Percentiles rank a stretch among this genome's conserved stretches.
Conservation (phyloP, 2,797 vertebrate genomes). For the Sebastes melanostomus region DNA sequence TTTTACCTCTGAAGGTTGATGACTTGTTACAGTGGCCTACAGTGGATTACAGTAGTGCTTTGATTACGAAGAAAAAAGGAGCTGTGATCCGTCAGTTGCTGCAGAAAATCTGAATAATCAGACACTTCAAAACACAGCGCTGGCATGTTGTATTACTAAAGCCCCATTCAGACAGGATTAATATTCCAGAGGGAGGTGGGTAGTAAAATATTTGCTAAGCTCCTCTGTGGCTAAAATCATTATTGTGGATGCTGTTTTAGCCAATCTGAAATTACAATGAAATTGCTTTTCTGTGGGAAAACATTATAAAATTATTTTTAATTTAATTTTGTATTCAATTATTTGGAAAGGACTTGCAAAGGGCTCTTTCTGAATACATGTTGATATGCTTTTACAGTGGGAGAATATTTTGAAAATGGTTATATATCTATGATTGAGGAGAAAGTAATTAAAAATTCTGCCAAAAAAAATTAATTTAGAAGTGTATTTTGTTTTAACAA, state of each 20-base stretch:
- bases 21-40: not conserved
- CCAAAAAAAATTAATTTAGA: not conserved
- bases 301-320: not conserved
- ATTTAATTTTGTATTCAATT: not conserved
- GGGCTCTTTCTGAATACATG: not conserved
- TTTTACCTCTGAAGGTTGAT: conserved; percentile 8
- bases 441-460: not conserved
- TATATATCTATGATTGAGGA: no score
- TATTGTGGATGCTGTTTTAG: not conserved
- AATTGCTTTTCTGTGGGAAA: not conserved
- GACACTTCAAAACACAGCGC: conserved; percentile 3
- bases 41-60: not conserved
- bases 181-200: conserved; percentile 8
- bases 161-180: conserved; percentile 16
- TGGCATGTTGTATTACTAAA: conserved; percentile 12
- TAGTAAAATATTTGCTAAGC: conserved; percentile 17
- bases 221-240: conserved; percentile 8
- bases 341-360: not conserved
- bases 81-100: not conserved
- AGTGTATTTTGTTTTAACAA: not conserved
- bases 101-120: not conserved
- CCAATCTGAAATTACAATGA: not conserved
- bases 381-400: not conserved
- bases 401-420: not conserved
- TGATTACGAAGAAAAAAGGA: conserved; percentile 2